phyloP scores from a whole-genome alignment of 2,888 invertebrate genomes.

The Tuberolachnus salignus region DNA sequence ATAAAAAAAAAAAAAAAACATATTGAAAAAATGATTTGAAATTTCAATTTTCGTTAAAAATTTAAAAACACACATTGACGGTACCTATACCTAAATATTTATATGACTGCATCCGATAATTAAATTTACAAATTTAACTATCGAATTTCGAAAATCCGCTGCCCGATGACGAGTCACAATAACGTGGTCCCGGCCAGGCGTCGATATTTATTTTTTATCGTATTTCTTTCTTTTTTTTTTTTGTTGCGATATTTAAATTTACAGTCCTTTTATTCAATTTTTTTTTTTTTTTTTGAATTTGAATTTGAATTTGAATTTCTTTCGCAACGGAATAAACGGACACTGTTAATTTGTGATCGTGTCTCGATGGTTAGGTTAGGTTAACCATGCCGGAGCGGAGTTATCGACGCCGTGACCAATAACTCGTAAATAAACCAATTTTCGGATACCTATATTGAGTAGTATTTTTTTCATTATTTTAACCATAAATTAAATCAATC shows the following conservation, averaged over 20 bases:
- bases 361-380: no score
- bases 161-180: no score
- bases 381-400: no score
- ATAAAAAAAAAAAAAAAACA: background rate
- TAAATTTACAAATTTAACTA: background rate
- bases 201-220: background rate
- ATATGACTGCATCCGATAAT: background rate
- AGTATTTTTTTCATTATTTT: slow-evolving; percentile 36
- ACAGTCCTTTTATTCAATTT: background rate
- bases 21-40: background rate
- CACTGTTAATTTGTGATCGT: background rate
- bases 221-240: background rate
- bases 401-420: background rate
- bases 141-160: background rate
- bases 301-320: no score
- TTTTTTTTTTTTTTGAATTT: no score
- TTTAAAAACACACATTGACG: background rate
- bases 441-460: background rate
- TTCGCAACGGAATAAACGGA: background rate
- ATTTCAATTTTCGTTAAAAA: no score
- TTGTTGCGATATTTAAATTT: background rate
- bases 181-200: no score
- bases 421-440: background rate
- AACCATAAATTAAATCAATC: slow-evolving; percentile 26
- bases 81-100: background rate